These are phyloP conservation scores for Garrulus glandarius DNA, from an alignment of 2,797 vertebrate species.

Conservation along the genomic window DNA sequence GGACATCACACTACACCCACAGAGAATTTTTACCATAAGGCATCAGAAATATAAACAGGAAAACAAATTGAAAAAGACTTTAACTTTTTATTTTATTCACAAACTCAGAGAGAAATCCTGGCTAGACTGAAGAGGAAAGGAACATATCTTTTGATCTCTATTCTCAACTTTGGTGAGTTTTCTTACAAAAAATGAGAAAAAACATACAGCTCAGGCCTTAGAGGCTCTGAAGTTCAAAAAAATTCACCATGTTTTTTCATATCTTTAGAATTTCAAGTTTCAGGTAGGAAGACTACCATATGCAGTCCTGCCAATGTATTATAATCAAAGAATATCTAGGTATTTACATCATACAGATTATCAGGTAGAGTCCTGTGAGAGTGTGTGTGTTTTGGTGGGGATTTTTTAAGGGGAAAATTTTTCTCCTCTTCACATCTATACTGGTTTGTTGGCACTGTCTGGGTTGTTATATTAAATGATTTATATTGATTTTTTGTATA, in stretches of 20 bases:
- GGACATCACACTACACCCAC: background rate
- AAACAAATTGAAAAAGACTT: background rate
- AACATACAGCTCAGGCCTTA: background rate
- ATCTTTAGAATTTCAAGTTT: background rate
- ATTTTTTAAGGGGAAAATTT: background rate
- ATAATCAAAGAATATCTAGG: background rate
- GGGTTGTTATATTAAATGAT: background rate
- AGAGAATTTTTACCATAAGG: background rate
- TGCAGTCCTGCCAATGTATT: background rate
- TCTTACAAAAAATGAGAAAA: background rate
- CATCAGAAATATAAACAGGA: background rate
- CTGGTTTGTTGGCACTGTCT: background rate
- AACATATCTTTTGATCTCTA: background rate
- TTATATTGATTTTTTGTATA: background rate
- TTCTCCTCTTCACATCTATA: background rate
- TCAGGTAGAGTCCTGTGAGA: rapidly evolving
- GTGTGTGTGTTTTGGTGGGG: too few species aligned
- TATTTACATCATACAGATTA: background rate
- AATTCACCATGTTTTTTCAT: background rate
- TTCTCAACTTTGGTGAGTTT: background rate
- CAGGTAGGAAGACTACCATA: background rate
- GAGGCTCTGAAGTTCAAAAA: background rate
- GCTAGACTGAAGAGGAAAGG: background rate
- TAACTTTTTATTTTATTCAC: background rate
- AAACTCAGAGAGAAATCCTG: background rate